These are phyloP conservation scores for Limenitis camilla DNA, from an alignment of 2,888 invertebrate species.

Conservation along the genomic window DNA sequence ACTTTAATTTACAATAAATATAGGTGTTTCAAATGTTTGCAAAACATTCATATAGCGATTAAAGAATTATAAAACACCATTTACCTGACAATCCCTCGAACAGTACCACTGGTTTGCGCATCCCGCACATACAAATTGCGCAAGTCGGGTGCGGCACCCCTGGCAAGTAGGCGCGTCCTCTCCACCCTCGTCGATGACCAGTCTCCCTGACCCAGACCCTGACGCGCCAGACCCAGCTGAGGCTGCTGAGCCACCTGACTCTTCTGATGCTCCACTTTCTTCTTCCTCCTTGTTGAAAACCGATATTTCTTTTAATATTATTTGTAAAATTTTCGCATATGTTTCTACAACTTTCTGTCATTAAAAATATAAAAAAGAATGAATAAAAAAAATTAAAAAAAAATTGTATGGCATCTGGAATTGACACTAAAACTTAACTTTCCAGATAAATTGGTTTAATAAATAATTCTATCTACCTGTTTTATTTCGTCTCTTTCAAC, in stretches of 20 bases:
- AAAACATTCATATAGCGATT: no score
- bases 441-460: no score
- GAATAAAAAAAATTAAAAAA: no score
- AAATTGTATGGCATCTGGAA: no score
- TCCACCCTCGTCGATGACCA: slow-evolving; percentile 52
- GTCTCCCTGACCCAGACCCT: slow-evolving; percentile 44
- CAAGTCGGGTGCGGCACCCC: slow-evolving; percentile 86
- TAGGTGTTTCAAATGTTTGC: no score
- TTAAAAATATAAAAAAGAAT: no score
- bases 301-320: slow-evolving; percentile 11
- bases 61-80: no score
- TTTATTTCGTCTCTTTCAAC: no score
- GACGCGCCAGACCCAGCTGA: slow-evolving; percentile 28
- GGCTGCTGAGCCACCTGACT: slow-evolving; percentile 41
- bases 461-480: no score
- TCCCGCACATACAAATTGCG: slow-evolving; percentile 91
- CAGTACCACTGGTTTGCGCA: slow-evolving; percentile 97
- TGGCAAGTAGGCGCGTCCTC: slow-evolving; percentile 84
- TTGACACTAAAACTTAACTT: no score
- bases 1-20: no score
- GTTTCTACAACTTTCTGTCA: not conserved
- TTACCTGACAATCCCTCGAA: slow-evolving; percentile 92
- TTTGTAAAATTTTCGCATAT: not conserved
- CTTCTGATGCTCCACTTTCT: slow-evolving; percentile 74
- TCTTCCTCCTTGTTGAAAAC: slow-evolving; percentile 70